Conservation (phyloP, 1,140 invertebrate species). For the Drosophila ercepeae region DNA sequence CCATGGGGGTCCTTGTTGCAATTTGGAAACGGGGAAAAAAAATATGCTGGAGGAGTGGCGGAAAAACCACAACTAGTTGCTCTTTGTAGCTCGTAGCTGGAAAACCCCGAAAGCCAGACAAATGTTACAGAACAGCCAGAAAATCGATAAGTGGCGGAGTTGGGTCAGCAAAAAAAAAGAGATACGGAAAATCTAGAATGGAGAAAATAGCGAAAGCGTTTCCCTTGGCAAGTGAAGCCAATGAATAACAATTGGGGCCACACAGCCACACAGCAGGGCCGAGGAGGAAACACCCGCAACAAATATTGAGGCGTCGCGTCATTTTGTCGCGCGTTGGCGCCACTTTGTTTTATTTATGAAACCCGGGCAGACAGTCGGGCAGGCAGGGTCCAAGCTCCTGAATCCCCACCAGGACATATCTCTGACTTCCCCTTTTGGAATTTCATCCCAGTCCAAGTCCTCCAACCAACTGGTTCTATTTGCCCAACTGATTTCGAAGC, state of each 20-base stretch:
- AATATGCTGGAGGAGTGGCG: background rate
- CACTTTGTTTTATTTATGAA: conserved; percentile 79
- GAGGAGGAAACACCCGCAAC: conserved; percentile 18
- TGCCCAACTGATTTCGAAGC: conserved; percentile 69
- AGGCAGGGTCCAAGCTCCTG: conserved; percentile 10
- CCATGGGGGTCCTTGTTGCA: conserved; percentile 24
- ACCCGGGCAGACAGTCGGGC: conserved; percentile 49
- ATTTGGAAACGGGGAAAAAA: background rate
- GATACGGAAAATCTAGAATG: conserved; percentile 2
- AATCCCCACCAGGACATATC: conserved; percentile 1
- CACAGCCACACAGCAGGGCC: conserved; percentile 1
- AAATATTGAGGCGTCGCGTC: conserved; percentile 54
- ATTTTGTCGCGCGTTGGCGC: conserved; percentile 68
- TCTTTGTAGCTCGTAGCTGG: conserved; percentile 44
- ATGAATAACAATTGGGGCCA: conserved; percentile 71
- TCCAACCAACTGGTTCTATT: conserved; percentile 41
- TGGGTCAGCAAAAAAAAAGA: conserved; percentile 28
- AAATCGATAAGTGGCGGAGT: conserved; percentile 74
- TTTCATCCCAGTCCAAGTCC: conserved; percentile 3
- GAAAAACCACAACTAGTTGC: conserved; percentile 67
- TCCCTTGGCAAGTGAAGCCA: conserved; percentile 55
- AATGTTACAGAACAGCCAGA: conserved; percentile 46
- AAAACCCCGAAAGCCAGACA: conserved; percentile 68
- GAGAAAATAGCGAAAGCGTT: conserved; percentile 9
- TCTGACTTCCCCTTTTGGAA: background rate